Conservation (phyloP, 2,888 invertebrate genomes). For the Ectemnius cavifrons region DNA sequence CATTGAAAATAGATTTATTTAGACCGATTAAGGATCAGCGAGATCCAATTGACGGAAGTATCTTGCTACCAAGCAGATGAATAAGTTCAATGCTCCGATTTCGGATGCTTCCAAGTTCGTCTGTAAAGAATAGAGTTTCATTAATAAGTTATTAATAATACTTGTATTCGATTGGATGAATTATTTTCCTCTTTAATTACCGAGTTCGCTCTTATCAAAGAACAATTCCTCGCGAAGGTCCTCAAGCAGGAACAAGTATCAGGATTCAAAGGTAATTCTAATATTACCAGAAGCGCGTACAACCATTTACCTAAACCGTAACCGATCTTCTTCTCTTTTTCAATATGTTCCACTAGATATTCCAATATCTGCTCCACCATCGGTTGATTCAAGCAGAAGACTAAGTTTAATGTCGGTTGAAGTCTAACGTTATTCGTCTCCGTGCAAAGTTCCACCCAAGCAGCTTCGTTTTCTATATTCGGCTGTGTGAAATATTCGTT, state of each 20-base stretch:
- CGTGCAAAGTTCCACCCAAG: conserved; percentile 79
- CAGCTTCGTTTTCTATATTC: conserved; percentile 73
- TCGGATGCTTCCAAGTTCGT: conserved; percentile 74
- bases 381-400: conserved; percentile 79
- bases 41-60: conserved; percentile 89
- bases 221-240: conserved; percentile 83
- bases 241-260: conserved; percentile 84
- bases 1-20: conserved; percentile 23
- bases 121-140: conserved; percentile 44
- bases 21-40: conserved; percentile 79
- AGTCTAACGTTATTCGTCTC: conserved; percentile 50
- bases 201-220: conserved; percentile 78
- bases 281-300: conserved; percentile 83
- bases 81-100: conserved; percentile 83
- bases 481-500: conserved; percentile 75
- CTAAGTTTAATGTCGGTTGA: conserved; percentile 67
- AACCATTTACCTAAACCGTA: conserved; percentile 84
- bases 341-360: conserved; percentile 79
- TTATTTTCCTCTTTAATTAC: too few relatives aligned
- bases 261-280: conserved; percentile 84
- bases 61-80: conserved; percentile 86
- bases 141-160: neutral
- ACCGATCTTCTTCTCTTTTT: conserved; percentile 76
- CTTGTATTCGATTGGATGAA: too few relatives aligned
- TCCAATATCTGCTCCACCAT: conserved; percentile 78